Percentiles rank a stretch among this genome's conserved stretches.
phyloP scores from a whole-genome alignment of 1,140 invertebrate species.

The Cherax quadricarinatus region DNA sequence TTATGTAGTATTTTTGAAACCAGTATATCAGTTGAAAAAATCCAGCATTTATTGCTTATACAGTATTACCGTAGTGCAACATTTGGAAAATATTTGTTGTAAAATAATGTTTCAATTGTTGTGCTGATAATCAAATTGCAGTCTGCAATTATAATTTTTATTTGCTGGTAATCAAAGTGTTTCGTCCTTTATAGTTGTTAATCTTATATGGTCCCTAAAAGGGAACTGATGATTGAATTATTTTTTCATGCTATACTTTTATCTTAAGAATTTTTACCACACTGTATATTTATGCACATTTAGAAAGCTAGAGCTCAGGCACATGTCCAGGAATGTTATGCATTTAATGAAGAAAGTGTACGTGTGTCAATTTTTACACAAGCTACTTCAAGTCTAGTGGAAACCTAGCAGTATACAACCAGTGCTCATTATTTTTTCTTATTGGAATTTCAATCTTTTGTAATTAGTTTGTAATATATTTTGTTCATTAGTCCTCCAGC shows the following conservation, averaged over 20 bases:
- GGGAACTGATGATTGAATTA: slow-evolving; percentile 64
- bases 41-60: slow-evolving; percentile 23
- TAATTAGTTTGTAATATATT: neutral
- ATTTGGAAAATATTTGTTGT: slow-evolving; percentile 29
- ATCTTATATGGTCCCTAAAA: slow-evolving; percentile 51
- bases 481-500: slow-evolving; percentile 5
- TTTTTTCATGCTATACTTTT: slow-evolving; percentile 63
- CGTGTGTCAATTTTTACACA: slow-evolving; percentile 28
- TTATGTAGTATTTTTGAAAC: neutral
- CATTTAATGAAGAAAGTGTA: slow-evolving; percentile 57
- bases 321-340: slow-evolving; percentile 56
- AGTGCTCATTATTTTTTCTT: neutral
- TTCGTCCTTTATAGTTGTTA: slow-evolving; percentile 65
- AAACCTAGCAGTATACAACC: neutral
- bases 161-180: slow-evolving; percentile 64
- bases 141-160: slow-evolving; percentile 36
- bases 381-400: slow-evolving; percentile 4
- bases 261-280: slow-evolving; percentile 60
- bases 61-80: slow-evolving; percentile 50
- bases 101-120: slow-evolving; percentile 40
- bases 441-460: neutral
- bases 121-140: slow-evolving; percentile 68
- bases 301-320: slow-evolving; percentile 55
- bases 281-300: slow-evolving; percentile 66
- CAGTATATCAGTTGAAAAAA: neutral